Evolutionary conservation across 2,797 vertebrate species (phyloP).

Genomic region (Agapornis canus): DNA sequence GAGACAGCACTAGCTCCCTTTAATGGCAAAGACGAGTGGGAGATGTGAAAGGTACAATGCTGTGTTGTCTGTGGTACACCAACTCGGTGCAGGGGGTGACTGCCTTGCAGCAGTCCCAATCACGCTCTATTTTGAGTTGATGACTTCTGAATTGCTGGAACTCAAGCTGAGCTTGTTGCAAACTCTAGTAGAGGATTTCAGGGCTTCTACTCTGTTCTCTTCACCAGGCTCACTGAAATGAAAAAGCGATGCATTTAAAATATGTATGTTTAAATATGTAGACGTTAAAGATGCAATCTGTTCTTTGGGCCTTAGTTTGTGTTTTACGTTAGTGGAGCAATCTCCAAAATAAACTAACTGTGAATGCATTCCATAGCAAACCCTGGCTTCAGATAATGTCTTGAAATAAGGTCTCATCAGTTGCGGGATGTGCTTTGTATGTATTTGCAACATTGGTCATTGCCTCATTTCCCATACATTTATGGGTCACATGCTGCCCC

Average conservation of each 20-base stretch:
- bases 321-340: background rate
- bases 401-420: background rate
- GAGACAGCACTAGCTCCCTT: background rate
- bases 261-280: background rate
- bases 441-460: background rate
- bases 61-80: background rate
- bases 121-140: background rate
- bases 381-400: background rate
- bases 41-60: background rate
- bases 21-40: background rate
- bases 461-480: background rate
- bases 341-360: background rate
- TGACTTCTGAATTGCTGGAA: conserved; percentile 15
- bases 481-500: background rate
- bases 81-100: accelerated
- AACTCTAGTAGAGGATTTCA: background rate
- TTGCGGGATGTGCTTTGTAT: background rate
- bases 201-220: background rate
- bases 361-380: background rate
- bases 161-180: background rate
- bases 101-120: background rate
- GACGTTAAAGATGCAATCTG: background rate
- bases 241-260: background rate
- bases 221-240: background rate
- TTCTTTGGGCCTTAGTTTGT: background rate